Base-by-base conservation (phyloP, 1,140 invertebrate genomes). In the Drosophila oshimai region DNA sequence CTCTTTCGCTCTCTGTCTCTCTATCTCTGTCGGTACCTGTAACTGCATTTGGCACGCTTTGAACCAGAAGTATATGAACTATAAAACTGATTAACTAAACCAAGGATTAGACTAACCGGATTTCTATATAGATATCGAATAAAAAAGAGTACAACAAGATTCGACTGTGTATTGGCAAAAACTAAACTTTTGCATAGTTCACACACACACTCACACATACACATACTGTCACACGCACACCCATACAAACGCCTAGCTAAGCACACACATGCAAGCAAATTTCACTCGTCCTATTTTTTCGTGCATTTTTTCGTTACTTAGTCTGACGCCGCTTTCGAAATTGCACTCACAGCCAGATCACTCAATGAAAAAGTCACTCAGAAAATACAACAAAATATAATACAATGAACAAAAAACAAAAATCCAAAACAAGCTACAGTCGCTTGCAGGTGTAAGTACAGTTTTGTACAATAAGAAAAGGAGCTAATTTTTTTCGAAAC, bases 171-270 rank as follows among this genome's bases (percentile, higher is more conserved):
- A 78, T 84, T 84, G 79, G 70, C 62, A 77, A 72, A 79, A 49
- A 39, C 13, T 65, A 22, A 60, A 47, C 69, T 74, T 86, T 86
- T 74, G 79, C 79, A 86, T 84, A 83, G 79, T 84, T 39, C 58
- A 84, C 58, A 84, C 69, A 60, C 69, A 54, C 28, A 22, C 12
- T 41, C 12, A 51, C 64, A 34, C 31, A 61, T 26, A 53, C 34
- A 51, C 45, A 47, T 22, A 47, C 22, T 41, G 13, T 74, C 49
- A 37, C 15, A 44, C 37, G 20, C 53, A 58, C 29, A 68, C 17
- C 22, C 31, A 74, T 46, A 34, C 57, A 64, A 51, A 49, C 26
- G 51, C 51, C 26, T 45, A 62, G 61, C 61, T 64, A n/a, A 61
- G 57, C 61, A 61, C 42, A 58, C 24, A 47, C 42, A 51, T 62